A percentile compares a stretch with the other conserved stretches of the same genome.
Evolutionary conservation across 2,113 vertebrate genomes (phyloP).

Genomic region (Entomyzon cyanotis): DNA sequence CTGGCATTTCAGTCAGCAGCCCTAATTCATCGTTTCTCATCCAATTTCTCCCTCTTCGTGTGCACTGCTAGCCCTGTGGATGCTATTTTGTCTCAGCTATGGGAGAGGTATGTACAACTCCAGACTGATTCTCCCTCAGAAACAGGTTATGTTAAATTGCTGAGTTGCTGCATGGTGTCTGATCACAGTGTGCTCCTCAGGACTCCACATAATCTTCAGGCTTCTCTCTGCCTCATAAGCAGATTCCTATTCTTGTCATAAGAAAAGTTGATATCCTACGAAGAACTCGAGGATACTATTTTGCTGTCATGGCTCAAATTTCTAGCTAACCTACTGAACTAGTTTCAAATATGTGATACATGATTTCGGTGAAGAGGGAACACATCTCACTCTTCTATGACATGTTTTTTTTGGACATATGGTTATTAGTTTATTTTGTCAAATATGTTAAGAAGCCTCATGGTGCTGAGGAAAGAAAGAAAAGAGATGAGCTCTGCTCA

Average conservation of each 20-base stretch:
- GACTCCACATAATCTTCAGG: not conserved
- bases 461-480: not conserved
- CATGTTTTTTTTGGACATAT: not conserved
- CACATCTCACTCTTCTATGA: not conserved
- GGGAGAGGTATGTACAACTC: not conserved
- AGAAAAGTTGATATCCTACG: not conserved
- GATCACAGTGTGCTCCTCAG: not conserved
- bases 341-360: not conserved
- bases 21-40: rapidly evolving
- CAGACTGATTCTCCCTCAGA: not conserved
- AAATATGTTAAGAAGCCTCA: not conserved
- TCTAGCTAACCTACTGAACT: not conserved
- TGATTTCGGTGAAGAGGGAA: not conserved
- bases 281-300: not conserved
- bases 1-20: no score
- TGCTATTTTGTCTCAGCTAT: not conserved
- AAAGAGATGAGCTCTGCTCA: not conserved
- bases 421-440: not conserved
- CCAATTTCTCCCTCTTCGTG: not conserved
- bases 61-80: no score
- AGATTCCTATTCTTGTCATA: not conserved
- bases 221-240: not conserved
- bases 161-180: not conserved
- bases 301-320: not conserved
- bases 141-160: not conserved